These are phyloP conservation scores for Conger conger DNA, from an alignment of 2,113 vertebrate species.

Conservation along the genomic window DNA sequence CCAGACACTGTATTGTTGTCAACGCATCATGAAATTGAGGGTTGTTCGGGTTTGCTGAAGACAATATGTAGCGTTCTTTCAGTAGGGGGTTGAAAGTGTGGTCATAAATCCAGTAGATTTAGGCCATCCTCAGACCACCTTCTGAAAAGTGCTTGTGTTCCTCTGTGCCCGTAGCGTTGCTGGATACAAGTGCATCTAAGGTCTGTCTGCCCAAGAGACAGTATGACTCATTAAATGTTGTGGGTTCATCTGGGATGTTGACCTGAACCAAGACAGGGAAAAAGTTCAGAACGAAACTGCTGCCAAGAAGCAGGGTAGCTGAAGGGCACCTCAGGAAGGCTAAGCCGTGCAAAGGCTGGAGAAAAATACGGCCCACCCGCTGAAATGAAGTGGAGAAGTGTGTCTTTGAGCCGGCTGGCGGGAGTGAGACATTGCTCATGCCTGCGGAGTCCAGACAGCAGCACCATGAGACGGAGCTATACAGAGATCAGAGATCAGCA, in stretches of 20 bases:
- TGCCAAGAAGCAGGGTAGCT: neutral
- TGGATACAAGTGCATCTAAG: neutral
- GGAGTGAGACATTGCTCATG: neutral
- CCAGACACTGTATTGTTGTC: neutral
- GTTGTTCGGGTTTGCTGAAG: neutral
- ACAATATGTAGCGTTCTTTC: neutral
- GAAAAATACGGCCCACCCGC: too few relatives aligned
- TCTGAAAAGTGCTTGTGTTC: neutral
- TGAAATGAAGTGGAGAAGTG: neutral
- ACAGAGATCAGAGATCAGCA: too few relatives aligned
- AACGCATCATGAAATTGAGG: neutral
- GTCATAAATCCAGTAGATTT: neutral
- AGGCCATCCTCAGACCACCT: neutral
- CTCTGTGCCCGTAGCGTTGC: neutral
- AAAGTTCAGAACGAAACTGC: neutral
- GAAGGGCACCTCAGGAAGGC: neutral
- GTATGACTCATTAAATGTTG: neutral
- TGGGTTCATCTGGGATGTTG: neutral
- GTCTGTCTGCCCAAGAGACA: neutral
- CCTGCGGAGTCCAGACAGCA: too few relatives aligned
- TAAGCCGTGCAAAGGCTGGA: neutral
- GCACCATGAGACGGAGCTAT: too few relatives aligned
- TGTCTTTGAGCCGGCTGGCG: neutral
- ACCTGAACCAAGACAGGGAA: neutral
- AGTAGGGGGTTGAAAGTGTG: neutral